Evolutionary conservation across 1,140 invertebrate genomes (phyloP), one percentile per base, ranked within the genome.

Genomic region (Scaptomyza montana): DNA sequence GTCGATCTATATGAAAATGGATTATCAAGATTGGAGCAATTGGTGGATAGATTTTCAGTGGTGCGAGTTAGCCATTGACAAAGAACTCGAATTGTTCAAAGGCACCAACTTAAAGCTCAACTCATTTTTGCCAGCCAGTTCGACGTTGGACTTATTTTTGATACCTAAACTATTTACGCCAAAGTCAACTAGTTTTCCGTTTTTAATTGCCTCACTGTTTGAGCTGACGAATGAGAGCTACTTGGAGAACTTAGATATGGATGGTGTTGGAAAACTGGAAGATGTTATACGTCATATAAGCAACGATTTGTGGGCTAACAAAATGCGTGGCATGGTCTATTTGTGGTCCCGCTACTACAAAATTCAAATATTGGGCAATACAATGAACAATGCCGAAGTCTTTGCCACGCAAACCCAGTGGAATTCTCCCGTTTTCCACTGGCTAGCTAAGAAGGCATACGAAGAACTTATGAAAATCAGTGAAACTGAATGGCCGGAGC

Each of bases 361-460:
- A n/a, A 43, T 70, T 4, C 66, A 45, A 8, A 21, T 1, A 0
- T 7, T 25, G 3, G 8, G 8, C 13, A 25, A 9, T 36, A 7
- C 1, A 7, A 5, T 33, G 30, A 10, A 19, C 5, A 19, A 4
- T 4, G 2, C 9, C 2, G 12, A 12, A 54, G 3, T 16, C 28
- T 4, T 13, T 36, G 10, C 28, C 9, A 68, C 66, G 0, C 1
- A 25, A 0, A 49, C 19, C 0, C 51, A 75, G 25, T 86, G 82
- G 81, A 36, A 60, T 2, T 60, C 21, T 16, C 51, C 71, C 9
- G 13, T 77, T 5, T 68, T 86, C n/a, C 84, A 87, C 39, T 87
- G 82, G 82, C 7, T 84, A 12, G 68, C 84, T 62, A 64, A 77
- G 19, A 67, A 87, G 65, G 84, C 84, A 12, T 70, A 49, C 13